These are phyloP conservation scores for Entosphenus tridentatus DNA, from an alignment of 2,113 vertebrate genomes.

Conservation along the genomic window DNA sequence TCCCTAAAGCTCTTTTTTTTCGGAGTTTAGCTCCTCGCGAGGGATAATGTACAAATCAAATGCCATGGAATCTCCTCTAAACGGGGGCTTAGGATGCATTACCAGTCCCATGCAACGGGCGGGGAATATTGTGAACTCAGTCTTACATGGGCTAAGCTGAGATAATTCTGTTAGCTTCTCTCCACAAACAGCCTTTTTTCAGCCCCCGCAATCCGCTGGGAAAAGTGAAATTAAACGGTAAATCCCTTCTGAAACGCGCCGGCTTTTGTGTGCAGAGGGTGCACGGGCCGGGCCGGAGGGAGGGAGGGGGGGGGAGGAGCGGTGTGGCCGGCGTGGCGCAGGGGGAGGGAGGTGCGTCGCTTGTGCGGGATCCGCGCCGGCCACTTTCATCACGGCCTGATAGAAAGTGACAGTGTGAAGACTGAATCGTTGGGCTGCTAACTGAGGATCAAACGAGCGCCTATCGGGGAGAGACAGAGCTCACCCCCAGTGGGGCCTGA, in stretches of 20 bases:
- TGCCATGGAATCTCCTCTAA: conserved; percentile 5
- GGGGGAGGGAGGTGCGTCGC: not conserved
- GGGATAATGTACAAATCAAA: conserved; percentile 3
- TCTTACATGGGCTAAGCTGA: conserved; percentile 6
- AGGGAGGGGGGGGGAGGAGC: too few species aligned
- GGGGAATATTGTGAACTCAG: conserved; percentile 3
- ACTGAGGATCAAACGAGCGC: conserved; percentile 3
- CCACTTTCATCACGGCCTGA: conserved; percentile 5
- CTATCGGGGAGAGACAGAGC: conserved; percentile 2
- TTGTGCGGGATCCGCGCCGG: not conserved
- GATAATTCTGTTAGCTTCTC: conserved; percentile 7
- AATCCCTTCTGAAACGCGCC: conserved; percentile 5
- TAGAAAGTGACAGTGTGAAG: conserved; percentile 6
- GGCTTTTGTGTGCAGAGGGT: not conserved
- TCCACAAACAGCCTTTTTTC: conserved; percentile 7
- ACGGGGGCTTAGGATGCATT: conserved; percentile 4
- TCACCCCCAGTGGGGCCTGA: conserved; percentile 1
- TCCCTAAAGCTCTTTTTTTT: not conserved
- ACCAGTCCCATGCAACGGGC: conserved; percentile 2
- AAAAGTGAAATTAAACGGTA: conserved; percentile 6
- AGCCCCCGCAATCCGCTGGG: conserved; percentile 3
- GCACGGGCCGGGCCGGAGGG: too few species aligned
- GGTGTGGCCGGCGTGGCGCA: not conserved
- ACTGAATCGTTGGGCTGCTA: not conserved
- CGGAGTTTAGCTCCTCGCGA: not conserved